A percentile compares a stretch with the other conserved stretches of the same genome.
Conservation (phyloP, 1,140 invertebrate species). For the Drosophila pandora region DNA sequence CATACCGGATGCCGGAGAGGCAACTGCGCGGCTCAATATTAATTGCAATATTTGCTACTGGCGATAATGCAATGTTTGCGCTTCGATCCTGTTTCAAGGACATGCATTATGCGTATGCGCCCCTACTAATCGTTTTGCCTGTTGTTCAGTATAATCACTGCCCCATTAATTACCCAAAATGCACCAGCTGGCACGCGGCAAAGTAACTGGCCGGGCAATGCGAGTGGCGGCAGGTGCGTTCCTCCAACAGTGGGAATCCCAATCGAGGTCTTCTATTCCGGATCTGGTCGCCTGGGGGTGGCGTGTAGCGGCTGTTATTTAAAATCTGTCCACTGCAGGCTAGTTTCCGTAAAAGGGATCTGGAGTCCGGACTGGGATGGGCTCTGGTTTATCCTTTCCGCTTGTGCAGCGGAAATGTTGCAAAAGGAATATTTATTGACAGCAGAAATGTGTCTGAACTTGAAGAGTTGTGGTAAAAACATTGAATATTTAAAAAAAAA, state of each 20-base stretch:
- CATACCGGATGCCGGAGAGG: slow-evolving; percentile 2
- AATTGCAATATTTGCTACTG: slow-evolving; percentile 58
- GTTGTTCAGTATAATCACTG: slow-evolving; percentile 63
- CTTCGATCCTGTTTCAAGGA: slow-evolving; percentile 50
- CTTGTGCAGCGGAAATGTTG: slow-evolving; percentile 45
- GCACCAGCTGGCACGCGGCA: slow-evolving; percentile 30
- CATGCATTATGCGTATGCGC: slow-evolving; percentile 47
- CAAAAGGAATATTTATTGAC: slow-evolving; percentile 63
- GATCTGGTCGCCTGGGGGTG: background rate
- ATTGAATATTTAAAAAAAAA: background rate
- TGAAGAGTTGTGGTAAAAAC: background rate
- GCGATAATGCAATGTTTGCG: slow-evolving; percentile 69
- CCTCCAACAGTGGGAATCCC: slow-evolving; percentile 16
- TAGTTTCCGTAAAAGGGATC: slow-evolving; percentile 4
- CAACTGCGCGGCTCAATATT: slow-evolving; percentile 53
- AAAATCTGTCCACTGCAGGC: slow-evolving; percentile 37
- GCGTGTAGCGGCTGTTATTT: slow-evolving; percentile 35
- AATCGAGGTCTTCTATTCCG: background rate
- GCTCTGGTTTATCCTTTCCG: slow-evolving; percentile 35
- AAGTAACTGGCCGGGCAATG: background rate
- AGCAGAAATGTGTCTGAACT: background rate
- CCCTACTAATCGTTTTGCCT: slow-evolving; percentile 54
- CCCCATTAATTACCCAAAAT: slow-evolving; percentile 68
- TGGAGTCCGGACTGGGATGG: slow-evolving; percentile 5
- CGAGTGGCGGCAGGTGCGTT: slow-evolving; percentile 6